Evolutionary conservation across 2,797 vertebrate species (phyloP), one percentile per base, ranked within the genome.

Genomic region (Rhabdomys pumilio): DNA sequence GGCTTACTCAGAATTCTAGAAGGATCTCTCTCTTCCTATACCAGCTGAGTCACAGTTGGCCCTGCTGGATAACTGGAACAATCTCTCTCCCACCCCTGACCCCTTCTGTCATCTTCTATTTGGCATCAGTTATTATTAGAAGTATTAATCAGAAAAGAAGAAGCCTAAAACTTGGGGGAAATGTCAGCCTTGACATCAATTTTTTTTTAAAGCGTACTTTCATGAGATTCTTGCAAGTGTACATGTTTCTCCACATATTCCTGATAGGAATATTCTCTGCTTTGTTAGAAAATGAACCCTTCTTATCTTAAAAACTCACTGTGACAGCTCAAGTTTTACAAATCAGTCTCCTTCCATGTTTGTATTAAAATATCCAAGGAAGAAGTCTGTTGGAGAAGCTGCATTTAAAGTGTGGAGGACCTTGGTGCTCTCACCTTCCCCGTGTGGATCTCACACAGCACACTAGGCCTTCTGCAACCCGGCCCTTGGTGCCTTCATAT

Each of bases 261-360:
- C 50, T 65, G 20, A 41, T n/a, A 93, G 76, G 20, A 3, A 50
- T 76, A 67, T 55, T 38, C 26, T 76, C 85, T 67, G 4, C 69
- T 77, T 89, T 73, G 57, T 82, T 34, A 87, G 87, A 93, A 96
- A 86, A 19, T 55, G 72, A 95, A 77, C 15, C 80, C 2, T 29
- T 91, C 50, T 65, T 29, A 19, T 59, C 41, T 80, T 77, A 79
- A 80, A 67, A 96, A 93, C n/a, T 94, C 63, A 67, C 38, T 34
- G 11, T 12, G 89, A 72, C 41, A 34, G 76, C 55, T 84, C 3
- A 44, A 86, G 50, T 82, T 92, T 67, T 85, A 90, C 38, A 94
- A 44, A 67, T 83, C 38, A 12, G 24, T 79, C 79, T 96, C n/a
- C 8, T 83, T 83, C 61, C 29, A 91, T 7, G 15, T 79, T 63